Conservation (phyloP, 2,888 invertebrate species). For the Reticulitermes lucifugus region DNA sequence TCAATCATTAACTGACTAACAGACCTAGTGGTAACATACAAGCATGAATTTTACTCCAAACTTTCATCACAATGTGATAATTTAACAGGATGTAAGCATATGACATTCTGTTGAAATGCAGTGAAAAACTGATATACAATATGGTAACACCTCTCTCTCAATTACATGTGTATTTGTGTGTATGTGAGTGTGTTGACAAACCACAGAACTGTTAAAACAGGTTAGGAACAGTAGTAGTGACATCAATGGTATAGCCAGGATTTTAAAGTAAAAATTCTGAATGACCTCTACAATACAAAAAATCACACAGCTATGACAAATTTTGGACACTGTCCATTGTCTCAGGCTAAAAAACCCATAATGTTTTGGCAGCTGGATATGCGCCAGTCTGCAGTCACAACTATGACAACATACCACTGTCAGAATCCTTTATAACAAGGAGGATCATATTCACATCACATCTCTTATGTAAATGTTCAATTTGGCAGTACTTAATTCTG, state of each 20-base stretch:
- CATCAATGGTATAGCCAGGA: neutral
- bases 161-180: neutral
- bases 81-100: neutral
- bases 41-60: neutral
- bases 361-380: too few relatives aligned
- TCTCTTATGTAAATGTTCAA: neutral
- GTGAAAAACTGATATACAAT: constrained; percentile 20
- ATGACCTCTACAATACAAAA: neutral
- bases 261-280: neutral
- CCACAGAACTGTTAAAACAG: neutral
- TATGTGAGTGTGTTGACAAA: too few relatives aligned
- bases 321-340: too few relatives aligned
- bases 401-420: too few relatives aligned
- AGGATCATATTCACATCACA: neutral
- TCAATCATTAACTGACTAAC: neutral
- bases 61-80: constrained; percentile 2
- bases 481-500: neutral
- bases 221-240: neutral
- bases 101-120: neutral
- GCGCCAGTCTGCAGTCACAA: too few relatives aligned
- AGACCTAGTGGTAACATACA: neutral
- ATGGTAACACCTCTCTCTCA: neutral
- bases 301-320: neutral
- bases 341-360: too few relatives aligned
- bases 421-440: too few relatives aligned